These are phyloP conservation scores for Columba janthina DNA, from an alignment of 2,113 vertebrate species.

Conservation along the genomic window DNA sequence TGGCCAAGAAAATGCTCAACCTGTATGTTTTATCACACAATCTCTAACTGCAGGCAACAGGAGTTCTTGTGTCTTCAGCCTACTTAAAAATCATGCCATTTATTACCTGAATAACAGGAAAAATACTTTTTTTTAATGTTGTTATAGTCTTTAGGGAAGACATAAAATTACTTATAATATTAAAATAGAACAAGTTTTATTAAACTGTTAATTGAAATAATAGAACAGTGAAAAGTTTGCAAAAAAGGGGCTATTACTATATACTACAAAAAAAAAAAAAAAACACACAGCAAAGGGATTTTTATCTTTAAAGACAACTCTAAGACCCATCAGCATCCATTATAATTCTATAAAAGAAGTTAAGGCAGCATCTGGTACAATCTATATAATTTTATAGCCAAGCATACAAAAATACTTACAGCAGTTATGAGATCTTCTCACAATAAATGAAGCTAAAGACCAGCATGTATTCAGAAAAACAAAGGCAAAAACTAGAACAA, in stretches of 20 bases:
- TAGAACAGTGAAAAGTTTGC: neutral
- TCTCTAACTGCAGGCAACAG: neutral
- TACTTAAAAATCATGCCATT: neutral
- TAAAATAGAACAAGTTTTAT: neutral
- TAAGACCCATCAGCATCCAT: slow-evolving; percentile 25
- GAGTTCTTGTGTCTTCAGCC: neutral
- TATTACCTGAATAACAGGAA: neutral
- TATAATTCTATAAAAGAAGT: slow-evolving; percentile 54
- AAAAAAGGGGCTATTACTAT: neutral
- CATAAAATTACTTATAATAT: neutral
- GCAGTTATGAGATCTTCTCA: neutral
- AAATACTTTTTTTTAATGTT: neutral
- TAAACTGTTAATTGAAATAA: neutral
- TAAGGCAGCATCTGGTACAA: slow-evolving; percentile 31
- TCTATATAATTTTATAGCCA: slow-evolving; percentile 43
- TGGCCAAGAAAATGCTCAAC: neutral
- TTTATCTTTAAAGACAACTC: slow-evolving; percentile 28
- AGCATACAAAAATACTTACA: slow-evolving; percentile 23
- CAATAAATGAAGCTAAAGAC: slow-evolving; percentile 15
- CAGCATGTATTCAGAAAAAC: neutral
- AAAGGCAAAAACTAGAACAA: slow-evolving; percentile 15
- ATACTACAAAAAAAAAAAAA: neutral
- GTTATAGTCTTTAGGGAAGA: neutral
- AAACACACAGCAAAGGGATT: neutral
- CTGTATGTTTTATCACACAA: neutral